Conservation (phyloP, 1,140 invertebrate genomes). For the Araneus ventricosus region DNA sequence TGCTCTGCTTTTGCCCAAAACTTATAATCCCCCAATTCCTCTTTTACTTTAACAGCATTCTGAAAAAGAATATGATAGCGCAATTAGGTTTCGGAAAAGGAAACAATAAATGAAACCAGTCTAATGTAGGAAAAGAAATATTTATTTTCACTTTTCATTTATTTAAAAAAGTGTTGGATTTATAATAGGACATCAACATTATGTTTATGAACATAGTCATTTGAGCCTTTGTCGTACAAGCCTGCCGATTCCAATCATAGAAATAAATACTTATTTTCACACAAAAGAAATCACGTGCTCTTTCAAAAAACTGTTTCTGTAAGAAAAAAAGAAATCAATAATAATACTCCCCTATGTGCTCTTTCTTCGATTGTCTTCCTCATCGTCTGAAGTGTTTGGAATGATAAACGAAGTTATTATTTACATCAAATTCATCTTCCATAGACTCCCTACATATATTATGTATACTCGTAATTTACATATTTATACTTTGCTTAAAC, state of each 20-base stretch:
- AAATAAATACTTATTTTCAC: constrained; percentile 25
- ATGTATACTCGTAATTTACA: constrained; percentile 60
- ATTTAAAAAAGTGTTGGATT: constrained; percentile 72
- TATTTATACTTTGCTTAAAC: constrained; percentile 46
- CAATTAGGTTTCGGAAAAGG: too few relatives aligned
- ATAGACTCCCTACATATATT: constrained; percentile 1
- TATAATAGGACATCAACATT: constrained; percentile 73
- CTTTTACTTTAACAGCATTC: too few relatives aligned
- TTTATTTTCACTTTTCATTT: constrained; percentile 70
- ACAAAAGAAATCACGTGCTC: constrained; percentile 4
- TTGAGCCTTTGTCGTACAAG: constrained; percentile 72
- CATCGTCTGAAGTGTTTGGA: constrained; percentile 47
- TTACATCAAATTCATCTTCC: constrained; percentile 56
- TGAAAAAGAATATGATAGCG: too few relatives aligned
- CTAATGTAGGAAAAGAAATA: constrained; percentile 61
- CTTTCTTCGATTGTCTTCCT: constrained; percentile 69
- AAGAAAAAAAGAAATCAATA: neutral
- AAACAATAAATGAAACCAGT: neutral
- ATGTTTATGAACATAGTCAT: constrained; percentile 73
- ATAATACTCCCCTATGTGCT: constrained; percentile 53
- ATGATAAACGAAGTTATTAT: constrained; percentile 61
- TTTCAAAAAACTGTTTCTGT: constrained; percentile 10
- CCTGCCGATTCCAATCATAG: constrained; percentile 4
- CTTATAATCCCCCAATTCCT: too few relatives aligned
- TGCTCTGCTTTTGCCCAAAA: too few relatives aligned